Conservation (phyloP, 2,797 vertebrate species). For the Sternotherus odoratus region DNA sequence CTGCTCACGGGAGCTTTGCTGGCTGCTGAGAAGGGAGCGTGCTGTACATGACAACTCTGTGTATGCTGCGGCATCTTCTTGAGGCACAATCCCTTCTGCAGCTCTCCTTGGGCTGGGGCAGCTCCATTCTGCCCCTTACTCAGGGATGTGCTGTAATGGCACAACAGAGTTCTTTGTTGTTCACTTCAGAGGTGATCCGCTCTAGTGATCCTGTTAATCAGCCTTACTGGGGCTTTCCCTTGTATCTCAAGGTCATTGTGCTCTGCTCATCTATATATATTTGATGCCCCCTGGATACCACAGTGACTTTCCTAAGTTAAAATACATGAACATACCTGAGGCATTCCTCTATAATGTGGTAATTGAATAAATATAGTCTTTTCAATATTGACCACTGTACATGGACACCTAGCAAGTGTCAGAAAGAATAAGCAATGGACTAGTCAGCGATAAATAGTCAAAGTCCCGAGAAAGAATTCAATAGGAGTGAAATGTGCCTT, state of each 20-base stretch:
- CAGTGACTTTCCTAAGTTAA: slow-evolving; percentile 8
- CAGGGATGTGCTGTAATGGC: neutral
- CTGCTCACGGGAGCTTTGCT: accelerated
- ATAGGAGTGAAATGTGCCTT: neutral
- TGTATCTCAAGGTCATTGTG: slow-evolving; percentile 9
- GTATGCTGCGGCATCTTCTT: accelerated
- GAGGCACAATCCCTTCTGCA: neutral
- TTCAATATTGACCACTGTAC: slow-evolving; percentile 51
- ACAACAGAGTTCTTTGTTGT: neutral
- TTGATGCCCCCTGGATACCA: neutral
- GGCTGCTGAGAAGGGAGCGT: accelerated
- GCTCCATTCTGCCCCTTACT: accelerated
- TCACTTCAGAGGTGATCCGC: neutral
- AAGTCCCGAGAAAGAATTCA: slow-evolving; percentile 27
- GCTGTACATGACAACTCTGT: neutral
- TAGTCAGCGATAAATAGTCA: slow-evolving; percentile 56
- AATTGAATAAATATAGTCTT: slow-evolving; percentile 28
- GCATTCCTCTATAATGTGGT: neutral
- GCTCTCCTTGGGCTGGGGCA: neutral
- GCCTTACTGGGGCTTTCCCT: neutral
- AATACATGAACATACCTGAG: slow-evolving; percentile 2
- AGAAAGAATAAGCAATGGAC: slow-evolving; percentile 42
- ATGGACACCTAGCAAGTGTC: slow-evolving; percentile 54
- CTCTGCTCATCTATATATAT: neutral
- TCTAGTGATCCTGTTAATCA: neutral